A percentile compares a stretch with the other conserved stretches of the same genome.
Evolutionary conservation across 2,888 invertebrate species (phyloP).

Genomic region (Desoria tigrina): DNA sequence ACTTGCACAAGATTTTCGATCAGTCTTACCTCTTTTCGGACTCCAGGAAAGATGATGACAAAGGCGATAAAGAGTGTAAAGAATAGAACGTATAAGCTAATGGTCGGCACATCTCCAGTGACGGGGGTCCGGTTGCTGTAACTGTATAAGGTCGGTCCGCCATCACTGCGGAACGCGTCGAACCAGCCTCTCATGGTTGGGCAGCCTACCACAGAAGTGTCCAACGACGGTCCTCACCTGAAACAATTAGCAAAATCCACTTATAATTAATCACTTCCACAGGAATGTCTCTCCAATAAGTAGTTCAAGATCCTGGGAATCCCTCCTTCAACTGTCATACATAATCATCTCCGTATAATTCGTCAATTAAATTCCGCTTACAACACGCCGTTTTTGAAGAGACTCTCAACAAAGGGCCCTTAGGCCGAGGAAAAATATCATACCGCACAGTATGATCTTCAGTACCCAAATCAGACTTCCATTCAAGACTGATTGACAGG

Average conservation of each 20-base stretch:
- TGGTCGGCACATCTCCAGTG: constrained; percentile 85
- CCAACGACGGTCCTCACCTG: constrained; percentile 49
- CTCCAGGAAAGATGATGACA: constrained; percentile 92
- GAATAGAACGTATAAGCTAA: constrained; percentile 82
- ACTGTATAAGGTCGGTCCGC: constrained; percentile 92
- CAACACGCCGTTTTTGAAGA: no score
- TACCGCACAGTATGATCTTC: no score
- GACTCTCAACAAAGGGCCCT: no score
- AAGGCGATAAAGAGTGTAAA: constrained; percentile 91
- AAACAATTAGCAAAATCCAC: constrained; percentile 1
- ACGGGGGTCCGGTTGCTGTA: constrained; percentile 94
- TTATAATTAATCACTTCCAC: constrained; percentile 2
- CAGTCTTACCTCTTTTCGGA: constrained; percentile 87
- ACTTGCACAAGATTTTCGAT: no score
- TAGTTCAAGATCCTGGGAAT: not conserved
- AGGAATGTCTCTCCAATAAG: not conserved
- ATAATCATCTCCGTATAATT: no score
- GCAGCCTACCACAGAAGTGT: constrained; percentile 45
- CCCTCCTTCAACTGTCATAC: no score
- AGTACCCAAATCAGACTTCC: no score
- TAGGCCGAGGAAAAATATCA: no score
- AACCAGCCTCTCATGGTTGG: constrained; percentile 60
- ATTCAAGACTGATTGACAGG: no score
- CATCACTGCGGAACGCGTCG: constrained; percentile 94
- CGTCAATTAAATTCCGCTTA: no score